A percentile compares a stretch with the other conserved stretches of the same genome.
phyloP scores from a whole-genome alignment of 53 echinoderm and acorn worm genomes.

The Crossaster papposus region DNA sequence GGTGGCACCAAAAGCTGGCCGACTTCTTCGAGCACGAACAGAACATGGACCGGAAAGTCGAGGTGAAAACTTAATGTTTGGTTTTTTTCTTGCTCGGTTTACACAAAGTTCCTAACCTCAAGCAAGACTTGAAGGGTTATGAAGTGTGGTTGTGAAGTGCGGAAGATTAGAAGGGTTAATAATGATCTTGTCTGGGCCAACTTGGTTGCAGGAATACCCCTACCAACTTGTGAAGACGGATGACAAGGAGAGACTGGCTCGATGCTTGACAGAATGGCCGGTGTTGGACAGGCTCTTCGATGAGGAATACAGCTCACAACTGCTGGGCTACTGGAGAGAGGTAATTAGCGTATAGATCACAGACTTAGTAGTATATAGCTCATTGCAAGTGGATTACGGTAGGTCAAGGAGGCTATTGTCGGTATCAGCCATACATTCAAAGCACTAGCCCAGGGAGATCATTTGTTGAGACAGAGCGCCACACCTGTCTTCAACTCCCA shows the following conservation, averaged over 20 bases:
- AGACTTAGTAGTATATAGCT: no score
- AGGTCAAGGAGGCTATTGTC: no score
- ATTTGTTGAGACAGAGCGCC: no score
- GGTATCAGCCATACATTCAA: no score
- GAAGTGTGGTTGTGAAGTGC: no score
- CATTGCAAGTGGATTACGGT: no score
- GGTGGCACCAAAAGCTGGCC: constrained; percentile 90
- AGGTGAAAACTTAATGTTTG: constrained; percentile 75
- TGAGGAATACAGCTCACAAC: constrained; percentile 89
- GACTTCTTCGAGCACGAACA: constrained; percentile 82
- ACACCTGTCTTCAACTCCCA: no score
- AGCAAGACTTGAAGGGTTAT: no score
- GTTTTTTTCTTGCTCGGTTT: no score
- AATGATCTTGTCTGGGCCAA: neutral
- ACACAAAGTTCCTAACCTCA: no score
- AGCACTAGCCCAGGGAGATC: no score
- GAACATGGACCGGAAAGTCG: constrained; percentile 92
- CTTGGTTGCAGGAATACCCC: constrained; percentile 81
- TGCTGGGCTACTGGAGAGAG: constrained; percentile 90
- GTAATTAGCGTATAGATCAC: no score
- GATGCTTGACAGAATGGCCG: constrained; percentile 87
- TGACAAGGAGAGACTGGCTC: constrained; percentile 70
- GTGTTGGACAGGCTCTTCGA: constrained; percentile 82
- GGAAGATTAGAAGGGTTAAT: neutral
- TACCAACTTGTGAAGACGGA: constrained; percentile 86